phyloP scores from a whole-genome alignment of 2,797 vertebrate species.

The Falco cherrug region DNA sequence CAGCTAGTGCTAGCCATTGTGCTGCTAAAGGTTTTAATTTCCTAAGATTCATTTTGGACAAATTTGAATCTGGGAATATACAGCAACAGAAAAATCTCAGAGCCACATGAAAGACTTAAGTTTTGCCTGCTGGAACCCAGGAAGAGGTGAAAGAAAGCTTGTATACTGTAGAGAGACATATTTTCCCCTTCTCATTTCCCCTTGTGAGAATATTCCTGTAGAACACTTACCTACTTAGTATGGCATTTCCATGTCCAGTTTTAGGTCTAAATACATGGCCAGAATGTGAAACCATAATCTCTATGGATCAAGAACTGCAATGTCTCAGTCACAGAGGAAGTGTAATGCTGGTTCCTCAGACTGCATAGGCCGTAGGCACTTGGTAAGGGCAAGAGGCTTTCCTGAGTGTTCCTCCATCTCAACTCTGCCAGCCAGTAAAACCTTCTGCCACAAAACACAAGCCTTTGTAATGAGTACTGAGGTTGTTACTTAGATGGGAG shows the following conservation, averaged over 20 bases:
- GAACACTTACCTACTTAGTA: neutral
- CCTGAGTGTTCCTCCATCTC: neutral
- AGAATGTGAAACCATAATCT: neutral
- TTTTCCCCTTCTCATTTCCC: neutral
- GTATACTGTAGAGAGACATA: neutral
- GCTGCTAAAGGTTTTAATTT: neutral
- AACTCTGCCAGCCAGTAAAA: neutral
- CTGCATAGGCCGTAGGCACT: neutral
- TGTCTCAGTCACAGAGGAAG: neutral
- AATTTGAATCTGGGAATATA: neutral
- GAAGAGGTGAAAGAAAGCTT: neutral
- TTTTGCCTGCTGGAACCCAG: neutral
- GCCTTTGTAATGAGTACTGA: neutral
- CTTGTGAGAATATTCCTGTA: neutral
- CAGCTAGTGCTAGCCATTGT: neutral
- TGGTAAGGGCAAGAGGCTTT: neutral
- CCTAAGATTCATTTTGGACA: neutral
- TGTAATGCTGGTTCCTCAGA: neutral
- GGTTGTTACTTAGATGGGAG: neutral
- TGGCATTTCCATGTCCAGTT: neutral
- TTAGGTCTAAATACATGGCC: neutral
- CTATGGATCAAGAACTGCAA: neutral
- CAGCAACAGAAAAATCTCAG: neutral
- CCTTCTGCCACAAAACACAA: neutral
- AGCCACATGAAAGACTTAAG: neutral